Conservation (phyloP, 2,888 invertebrate species). For the Hirtodrosophila confusa region DNA sequence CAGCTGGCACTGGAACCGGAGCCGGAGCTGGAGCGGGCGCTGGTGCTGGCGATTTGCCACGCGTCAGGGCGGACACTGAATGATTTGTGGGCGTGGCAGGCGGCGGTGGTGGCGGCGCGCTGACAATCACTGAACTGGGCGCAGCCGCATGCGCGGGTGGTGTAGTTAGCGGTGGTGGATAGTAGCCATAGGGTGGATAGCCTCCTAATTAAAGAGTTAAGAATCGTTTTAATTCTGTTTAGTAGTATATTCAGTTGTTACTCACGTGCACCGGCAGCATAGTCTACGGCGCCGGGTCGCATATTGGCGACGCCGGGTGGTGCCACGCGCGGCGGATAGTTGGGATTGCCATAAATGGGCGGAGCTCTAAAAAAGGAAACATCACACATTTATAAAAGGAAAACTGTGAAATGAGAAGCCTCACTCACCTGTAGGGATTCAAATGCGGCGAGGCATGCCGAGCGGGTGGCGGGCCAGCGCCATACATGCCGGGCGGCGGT, state of each 20-base stretch:
- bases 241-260: neutral
- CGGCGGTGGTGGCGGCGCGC: conserved; percentile 69
- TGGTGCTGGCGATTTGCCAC: conserved; percentile 59
- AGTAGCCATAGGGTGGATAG: conserved; percentile 81
- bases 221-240: neutral
- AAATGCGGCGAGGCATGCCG: conserved; percentile 81
- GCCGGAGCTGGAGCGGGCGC: conserved; percentile 22
- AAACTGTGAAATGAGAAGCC: too few species aligned
- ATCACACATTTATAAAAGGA: too few species aligned
- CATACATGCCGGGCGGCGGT: conserved; percentile 49
- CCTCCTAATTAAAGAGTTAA: conserved; percentile 48
- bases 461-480: conserved; percentile 77
- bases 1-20: neutral
- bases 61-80: conserved; percentile 69
- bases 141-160: conserved; percentile 66
- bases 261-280: conserved; percentile 79
- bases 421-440: conserved; percentile 80
- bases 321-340: conserved; percentile 78
- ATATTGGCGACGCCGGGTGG: conserved; percentile 69
- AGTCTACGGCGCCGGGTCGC: conserved; percentile 76
- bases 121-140: conserved; percentile 77
- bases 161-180: conserved; percentile 80
- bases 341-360: conserved; percentile 82
- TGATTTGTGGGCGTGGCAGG: conserved; percentile 79
- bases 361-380: conserved; percentile 62